Evolutionary conservation across 2,797 vertebrate species (phyloP), one percentile per base, ranked within the genome.

Genomic region (Bothrops alternatus): DNA sequence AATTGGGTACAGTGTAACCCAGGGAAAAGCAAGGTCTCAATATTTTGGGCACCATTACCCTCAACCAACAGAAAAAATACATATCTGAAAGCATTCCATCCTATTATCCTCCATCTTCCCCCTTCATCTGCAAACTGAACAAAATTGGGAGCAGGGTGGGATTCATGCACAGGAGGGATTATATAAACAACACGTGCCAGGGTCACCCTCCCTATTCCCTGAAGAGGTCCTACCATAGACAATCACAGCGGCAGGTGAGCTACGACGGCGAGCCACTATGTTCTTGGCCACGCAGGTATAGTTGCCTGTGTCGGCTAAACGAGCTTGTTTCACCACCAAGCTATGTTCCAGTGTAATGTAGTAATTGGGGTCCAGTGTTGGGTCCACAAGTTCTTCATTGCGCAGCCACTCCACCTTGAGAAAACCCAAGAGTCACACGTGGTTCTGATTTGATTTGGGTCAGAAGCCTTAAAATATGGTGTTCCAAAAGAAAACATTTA

Each of bases 231-330:
- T 98, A 99, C 99, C 99, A 0, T 99, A 99, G 96, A 99, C 98
- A 0, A 98, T 98, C 96, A 99, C 98, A 0, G 98, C 98, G 0
- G 99, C 99, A 0, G 99, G 98, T 92, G 97, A 95, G 85, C 99
- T 99, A 96, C 98, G 99, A 93, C 99, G 98, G 10, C 99, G 98
- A 2, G 99, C 99, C 4, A 99, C 99, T 0, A 99, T 99, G 97
- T 99, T 99, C 97, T 99, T 99, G 96, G 99, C 99, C 97, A 99
- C 98, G 0, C 99, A 99, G 78, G 99, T 99, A 97, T 99, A 99
- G 98, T 99, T 99, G 97, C 98, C 99, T 0, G 99, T 99, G 98
- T 99, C 99, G 0, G 98, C 99, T 96, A 99, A 98, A 23, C 99
- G 98, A 65, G 99, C 99, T 95, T 99, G 98, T 94, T 98, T 98